A percentile compares a stretch with the other conserved stretches of the same genome.
Conservation (phyloP, 2,888 invertebrate genomes). For the Hoplodrina ambigua region DNA sequence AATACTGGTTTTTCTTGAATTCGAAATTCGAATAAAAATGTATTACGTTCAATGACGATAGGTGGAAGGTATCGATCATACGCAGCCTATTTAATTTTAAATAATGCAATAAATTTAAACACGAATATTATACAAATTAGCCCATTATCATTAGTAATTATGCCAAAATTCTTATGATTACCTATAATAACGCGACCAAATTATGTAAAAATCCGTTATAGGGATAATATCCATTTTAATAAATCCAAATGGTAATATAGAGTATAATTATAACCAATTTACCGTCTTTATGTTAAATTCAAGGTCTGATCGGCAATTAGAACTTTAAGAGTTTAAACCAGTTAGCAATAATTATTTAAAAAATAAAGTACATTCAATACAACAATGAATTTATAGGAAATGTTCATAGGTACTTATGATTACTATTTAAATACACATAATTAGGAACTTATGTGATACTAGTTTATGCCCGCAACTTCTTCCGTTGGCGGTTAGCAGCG, state of each 20-base stretch:
- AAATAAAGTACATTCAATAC: background rate
- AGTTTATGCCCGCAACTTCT: no score
- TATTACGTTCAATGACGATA: background rate
- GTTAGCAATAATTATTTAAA: slow-evolving; percentile 1
- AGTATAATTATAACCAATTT: slow-evolving; percentile 13
- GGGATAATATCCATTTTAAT: background rate
- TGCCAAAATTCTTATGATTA: background rate
- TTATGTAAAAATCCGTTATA: slow-evolving; percentile 30
- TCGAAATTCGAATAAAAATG: background rate
- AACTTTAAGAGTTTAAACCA: slow-evolving; percentile 4
- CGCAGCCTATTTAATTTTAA: background rate
- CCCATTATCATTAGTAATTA: slow-evolving; percentile 4
- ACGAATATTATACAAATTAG: no score
- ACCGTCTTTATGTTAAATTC: slow-evolving; percentile 17
- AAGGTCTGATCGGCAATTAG: slow-evolving; percentile 30
- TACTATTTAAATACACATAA: background rate
- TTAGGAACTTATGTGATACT: background rate
- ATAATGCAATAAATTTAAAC: background rate
- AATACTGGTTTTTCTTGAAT: slow-evolving; percentile 1
- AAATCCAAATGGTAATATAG: background rate
- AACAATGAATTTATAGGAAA: background rate
- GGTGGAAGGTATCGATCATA: background rate
- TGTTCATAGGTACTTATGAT: background rate
- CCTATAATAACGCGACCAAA: slow-evolving; percentile 6
- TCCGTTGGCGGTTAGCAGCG: no score